These are phyloP conservation scores for Campoletis sonorensis DNA, from an alignment of 1,140 invertebrate species.

Conservation along the genomic window DNA sequence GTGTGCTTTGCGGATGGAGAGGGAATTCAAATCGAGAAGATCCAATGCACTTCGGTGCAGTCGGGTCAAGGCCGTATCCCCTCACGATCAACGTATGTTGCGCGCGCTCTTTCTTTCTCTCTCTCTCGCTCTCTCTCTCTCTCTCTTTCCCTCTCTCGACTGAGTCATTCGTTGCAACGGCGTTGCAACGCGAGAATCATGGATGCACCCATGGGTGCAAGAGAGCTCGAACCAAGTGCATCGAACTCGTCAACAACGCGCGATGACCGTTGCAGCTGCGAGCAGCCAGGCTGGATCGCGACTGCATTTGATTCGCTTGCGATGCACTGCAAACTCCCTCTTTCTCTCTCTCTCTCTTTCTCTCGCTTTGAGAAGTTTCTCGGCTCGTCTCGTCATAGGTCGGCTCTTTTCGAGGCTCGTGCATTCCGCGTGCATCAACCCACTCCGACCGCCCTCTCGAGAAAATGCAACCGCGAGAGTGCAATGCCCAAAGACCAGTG, in stretches of 20 bases:
- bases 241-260: slow-evolving; percentile 66
- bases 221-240: slow-evolving; percentile 65
- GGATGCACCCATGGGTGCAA: slow-evolving; percentile 54
- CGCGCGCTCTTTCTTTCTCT: background rate
- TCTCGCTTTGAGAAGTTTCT: slow-evolving; percentile 35
- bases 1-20: slow-evolving; percentile 19
- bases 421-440: slow-evolving; percentile 72
- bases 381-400: slow-evolving; percentile 54
- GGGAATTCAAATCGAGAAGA: slow-evolving; percentile 58
- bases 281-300: slow-evolving; percentile 52
- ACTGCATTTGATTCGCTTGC: slow-evolving; percentile 32
- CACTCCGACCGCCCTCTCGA: slow-evolving; percentile 66
- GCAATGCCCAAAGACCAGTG: slow-evolving; percentile 65
- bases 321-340: slow-evolving; percentile 27
- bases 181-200: slow-evolving; percentile 53
- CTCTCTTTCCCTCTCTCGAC: slow-evolving; percentile 50
- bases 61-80: slow-evolving; percentile 74
- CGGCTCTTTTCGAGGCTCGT: slow-evolving; percentile 60
- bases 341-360: slow-evolving; percentile 24
- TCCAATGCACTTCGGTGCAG: slow-evolving; percentile 68
- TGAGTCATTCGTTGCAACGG: slow-evolving; percentile 67
- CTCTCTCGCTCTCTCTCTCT: background rate
- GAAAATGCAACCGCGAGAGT: slow-evolving; percentile 62
- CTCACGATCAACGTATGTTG: slow-evolving; percentile 57
- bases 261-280: slow-evolving; percentile 74